A percentile compares a stretch with the other conserved stretches of the same genome.
Conservation (phyloP, 1,140 invertebrate species). For the Bombus superbus region DNA sequence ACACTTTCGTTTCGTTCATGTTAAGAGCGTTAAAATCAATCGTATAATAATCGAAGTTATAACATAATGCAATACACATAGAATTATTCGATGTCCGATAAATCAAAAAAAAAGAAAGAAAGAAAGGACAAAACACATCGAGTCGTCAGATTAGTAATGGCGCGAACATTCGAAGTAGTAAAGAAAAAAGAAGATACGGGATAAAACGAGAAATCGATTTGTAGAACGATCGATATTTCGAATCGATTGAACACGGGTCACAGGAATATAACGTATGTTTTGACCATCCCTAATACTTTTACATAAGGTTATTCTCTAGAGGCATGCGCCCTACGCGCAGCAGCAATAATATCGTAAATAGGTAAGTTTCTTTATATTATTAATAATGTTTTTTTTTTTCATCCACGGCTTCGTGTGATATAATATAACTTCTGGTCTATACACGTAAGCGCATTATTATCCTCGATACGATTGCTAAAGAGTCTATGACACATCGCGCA, state of each 20-base stretch:
- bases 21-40: neutral
- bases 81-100: constrained; percentile 15
- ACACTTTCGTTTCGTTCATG: neutral
- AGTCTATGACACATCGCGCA: constrained; percentile 70
- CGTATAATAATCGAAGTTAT: neutral
- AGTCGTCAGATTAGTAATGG: no score
- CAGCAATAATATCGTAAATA: constrained; percentile 77
- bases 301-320: constrained; percentile 75
- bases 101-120: constrained; percentile 37
- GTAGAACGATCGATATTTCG: constrained; percentile 1
- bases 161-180: neutral
- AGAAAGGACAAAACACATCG: neutral
- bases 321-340: constrained; percentile 75
- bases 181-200: neutral
- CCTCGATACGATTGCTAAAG: constrained; percentile 77
- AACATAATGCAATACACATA: neutral
- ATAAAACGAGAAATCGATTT: neutral
- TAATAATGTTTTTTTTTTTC: constrained; percentile 64
- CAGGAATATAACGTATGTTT: constrained; percentile 53
- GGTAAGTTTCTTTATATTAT: constrained; percentile 73
- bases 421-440: constrained; percentile 75
- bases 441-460: constrained; percentile 81
- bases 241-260: constrained; percentile 13
- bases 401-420: constrained; percentile 72
- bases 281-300: constrained; percentile 73